Percentiles rank a stretch among this genome's conserved stretches.
These are phyloP conservation scores for Pseudochaenichthys georgianus DNA, from an alignment of 2,797 vertebrate species.

Conservation along the genomic window DNA sequence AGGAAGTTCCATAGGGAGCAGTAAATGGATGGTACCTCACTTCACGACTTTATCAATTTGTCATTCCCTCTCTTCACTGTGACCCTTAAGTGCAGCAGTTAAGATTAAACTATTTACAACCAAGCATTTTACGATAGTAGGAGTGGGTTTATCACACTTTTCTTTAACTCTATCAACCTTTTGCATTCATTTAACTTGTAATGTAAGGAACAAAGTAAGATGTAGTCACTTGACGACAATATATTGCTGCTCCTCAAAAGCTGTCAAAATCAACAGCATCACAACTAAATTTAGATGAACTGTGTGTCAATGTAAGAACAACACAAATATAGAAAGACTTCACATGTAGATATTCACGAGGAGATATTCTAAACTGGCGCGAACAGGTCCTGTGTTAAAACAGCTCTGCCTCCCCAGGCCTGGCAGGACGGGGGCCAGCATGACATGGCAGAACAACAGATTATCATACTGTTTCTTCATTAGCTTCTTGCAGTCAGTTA, in stretches of 20 bases:
- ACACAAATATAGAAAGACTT: conserved; percentile 22
- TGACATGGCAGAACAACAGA: conserved; percentile 62
- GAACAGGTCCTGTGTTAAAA: conserved; percentile 39
- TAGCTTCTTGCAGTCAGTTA: conserved; percentile 72
- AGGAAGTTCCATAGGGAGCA: conserved; percentile 77
- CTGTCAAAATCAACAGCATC: conserved; percentile 34
- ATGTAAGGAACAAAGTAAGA: conserved; percentile 24
- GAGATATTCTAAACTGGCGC: conserved; percentile 39
- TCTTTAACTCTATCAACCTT: conserved; percentile 26
- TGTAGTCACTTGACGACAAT: conserved; percentile 15
- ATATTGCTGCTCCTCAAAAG: conserved; percentile 23
- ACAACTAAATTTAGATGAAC: conserved; percentile 34
- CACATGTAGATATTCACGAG: conserved; percentile 28
- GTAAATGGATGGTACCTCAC: conserved; percentile 73
- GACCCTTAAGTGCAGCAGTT: conserved; percentile 59
- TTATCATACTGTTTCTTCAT: conserved; percentile 70
- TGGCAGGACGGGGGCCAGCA: conserved; percentile 70
- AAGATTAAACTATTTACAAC: conserved; percentile 60
- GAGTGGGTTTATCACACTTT: conserved; percentile 19
- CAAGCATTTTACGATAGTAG: conserved; percentile 58
- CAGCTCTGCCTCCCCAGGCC: conserved; percentile 69
- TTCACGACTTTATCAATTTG: conserved; percentile 78
- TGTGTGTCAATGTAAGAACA: conserved; percentile 22
- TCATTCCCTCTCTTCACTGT: conserved; percentile 65
- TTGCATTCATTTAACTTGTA: conserved; percentile 36